Evolutionary conservation across 2,888 invertebrate species (phyloP).

Genomic region (Diarsia mendica): DNA sequence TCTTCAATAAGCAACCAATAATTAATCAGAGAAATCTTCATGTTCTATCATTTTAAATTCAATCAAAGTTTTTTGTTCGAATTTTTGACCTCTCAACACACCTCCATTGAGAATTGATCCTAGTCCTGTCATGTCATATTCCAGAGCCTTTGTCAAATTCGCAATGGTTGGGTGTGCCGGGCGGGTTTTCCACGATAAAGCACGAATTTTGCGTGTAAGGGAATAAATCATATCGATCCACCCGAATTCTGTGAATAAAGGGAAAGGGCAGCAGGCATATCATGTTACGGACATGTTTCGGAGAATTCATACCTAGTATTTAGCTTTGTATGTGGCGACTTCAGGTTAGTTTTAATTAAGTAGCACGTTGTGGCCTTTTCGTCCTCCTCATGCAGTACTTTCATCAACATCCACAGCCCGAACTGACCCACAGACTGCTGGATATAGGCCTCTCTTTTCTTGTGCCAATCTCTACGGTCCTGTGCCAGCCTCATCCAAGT

Average conservation of each 20-base stretch:
- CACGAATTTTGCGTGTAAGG: slow-evolving; percentile 2
- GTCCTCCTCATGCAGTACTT: not conserved
- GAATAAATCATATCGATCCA: slow-evolving; percentile 1
- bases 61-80: not conserved
- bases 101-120: not conserved
- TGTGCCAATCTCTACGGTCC: too few species aligned
- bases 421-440: too few species aligned
- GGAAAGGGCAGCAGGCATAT: not conserved
- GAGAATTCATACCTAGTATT: slow-evolving; percentile 3
- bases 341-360: not conserved
- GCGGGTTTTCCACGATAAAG: slow-evolving; percentile 6
- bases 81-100: not conserved
- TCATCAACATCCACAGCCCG: too few species aligned
- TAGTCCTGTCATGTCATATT: slow-evolving; percentile 6
- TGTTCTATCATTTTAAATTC: not conserved
- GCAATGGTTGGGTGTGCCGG: slow-evolving; percentile 1
- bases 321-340: not conserved
- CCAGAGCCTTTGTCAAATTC: not conserved
- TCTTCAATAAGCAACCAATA: not conserved
- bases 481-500: too few species aligned
- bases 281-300: not conserved
- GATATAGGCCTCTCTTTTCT: too few species aligned
- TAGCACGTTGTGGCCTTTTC: not conserved
- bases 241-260: slow-evolving; percentile 2
- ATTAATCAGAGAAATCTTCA: not conserved